Evolutionary conservation across 2,113 vertebrate species (phyloP).

Genomic region (Caracal caracal): DNA sequence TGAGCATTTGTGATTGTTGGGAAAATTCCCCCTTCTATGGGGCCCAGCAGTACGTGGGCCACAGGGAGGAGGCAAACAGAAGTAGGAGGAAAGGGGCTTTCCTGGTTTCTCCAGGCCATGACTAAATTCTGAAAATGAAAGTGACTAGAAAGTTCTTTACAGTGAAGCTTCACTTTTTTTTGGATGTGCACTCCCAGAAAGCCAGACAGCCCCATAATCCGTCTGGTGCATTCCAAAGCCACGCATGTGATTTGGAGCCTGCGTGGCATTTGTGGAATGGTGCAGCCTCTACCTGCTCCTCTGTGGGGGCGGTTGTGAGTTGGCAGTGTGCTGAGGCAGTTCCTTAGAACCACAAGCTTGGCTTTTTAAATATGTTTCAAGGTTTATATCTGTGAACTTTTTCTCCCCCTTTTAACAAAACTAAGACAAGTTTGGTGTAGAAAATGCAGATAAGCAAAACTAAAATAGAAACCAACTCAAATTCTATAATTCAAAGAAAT

Average conservation of each 20-base stretch:
- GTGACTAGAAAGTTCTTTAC: constrained; percentile 1
- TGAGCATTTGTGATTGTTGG: background rate
- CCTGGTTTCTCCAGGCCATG: background rate
- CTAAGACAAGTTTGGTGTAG: constrained; percentile 21
- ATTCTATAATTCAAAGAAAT: constrained; percentile 11
- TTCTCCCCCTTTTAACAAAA: background rate
- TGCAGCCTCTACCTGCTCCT: constrained; percentile 29
- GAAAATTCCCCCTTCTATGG: background rate
- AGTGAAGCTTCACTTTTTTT: background rate
- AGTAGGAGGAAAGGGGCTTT: background rate
- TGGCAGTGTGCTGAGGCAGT: background rate
- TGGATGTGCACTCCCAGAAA: background rate
- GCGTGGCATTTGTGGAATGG: background rate
- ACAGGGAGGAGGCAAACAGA: background rate
- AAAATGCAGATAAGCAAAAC: constrained; percentile 48
- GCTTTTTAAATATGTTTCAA: background rate
- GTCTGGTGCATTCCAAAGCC: constrained; percentile 53
- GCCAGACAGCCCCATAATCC: constrained; percentile 29
- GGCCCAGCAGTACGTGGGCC: background rate
- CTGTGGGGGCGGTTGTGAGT: background rate
- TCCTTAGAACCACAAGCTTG: background rate
- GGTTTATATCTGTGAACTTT: background rate
- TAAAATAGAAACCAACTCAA: constrained; percentile 20
- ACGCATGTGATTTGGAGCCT: background rate
- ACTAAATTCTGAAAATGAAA: constrained; percentile 35